Evolutionary conservation across 2,888 invertebrate genomes (phyloP).

Genomic region (Noctua janthina): DNA sequence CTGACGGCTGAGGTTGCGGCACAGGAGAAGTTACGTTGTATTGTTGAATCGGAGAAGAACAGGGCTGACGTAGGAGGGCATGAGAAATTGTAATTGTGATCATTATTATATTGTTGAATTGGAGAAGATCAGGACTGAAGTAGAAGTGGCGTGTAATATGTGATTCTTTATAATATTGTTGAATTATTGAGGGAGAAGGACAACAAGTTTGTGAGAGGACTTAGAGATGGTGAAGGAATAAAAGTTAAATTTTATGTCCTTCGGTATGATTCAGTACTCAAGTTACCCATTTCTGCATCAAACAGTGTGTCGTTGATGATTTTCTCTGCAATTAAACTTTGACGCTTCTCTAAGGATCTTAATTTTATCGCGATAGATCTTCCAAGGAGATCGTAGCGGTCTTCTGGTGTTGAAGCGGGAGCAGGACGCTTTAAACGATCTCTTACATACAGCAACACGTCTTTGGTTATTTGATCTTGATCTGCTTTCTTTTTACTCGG

Average conservation of each 20-base stretch:
- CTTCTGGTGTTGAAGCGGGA: neutral
- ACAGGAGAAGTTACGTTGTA: neutral
- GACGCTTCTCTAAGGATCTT: constrained; percentile 8
- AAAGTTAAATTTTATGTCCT: neutral
- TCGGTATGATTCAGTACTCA: neutral
- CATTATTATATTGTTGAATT: too few species aligned
- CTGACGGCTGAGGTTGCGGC: neutral
- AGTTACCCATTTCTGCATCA: constrained; percentile 45
- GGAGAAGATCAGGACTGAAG: neutral
- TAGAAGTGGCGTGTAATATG: neutral
- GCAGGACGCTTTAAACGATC: constrained; percentile 10
- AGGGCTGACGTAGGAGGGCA: neutral
- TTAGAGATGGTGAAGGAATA: neutral
- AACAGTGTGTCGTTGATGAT: constrained; percentile 58
- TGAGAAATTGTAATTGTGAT: neutral
- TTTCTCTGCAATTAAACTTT: constrained; percentile 54
- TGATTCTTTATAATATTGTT: neutral
- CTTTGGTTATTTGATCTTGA: constrained; percentile 3
- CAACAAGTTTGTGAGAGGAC: neutral
- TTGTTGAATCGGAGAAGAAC: neutral
- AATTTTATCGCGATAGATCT: constrained; percentile 3
- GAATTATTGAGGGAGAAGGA: neutral
- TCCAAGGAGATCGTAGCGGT: constrained; percentile 12
- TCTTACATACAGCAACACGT: neutral
- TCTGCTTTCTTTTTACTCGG: neutral